A percentile compares a stretch with the other conserved stretches of the same genome.
Conservation (phyloP, 2,113 vertebrate genomes). For the Pardalotus punctatus region DNA sequence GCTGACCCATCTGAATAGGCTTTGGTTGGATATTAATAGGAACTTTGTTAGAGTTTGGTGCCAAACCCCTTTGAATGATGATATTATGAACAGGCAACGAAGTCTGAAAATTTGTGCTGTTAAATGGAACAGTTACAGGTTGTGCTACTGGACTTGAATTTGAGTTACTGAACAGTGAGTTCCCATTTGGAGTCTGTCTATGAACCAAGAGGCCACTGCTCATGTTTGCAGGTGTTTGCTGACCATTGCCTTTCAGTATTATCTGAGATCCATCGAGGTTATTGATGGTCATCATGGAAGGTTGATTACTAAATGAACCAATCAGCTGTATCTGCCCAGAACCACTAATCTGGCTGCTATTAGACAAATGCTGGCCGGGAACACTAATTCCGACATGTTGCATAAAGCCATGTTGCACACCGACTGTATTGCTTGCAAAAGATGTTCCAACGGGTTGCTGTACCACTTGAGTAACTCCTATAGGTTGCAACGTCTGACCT, state of each 20-base stretch:
- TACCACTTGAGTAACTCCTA: conserved; percentile 81
- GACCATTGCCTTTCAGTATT: conserved; percentile 84
- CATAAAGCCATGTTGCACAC: conserved; percentile 90
- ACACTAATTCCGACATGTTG: conserved; percentile 87
- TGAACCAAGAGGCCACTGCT: conserved; percentile 80
- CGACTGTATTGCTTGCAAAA: conserved; percentile 83
- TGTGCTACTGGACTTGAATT: conserved; percentile 80
- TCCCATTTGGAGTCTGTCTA: conserved; percentile 81
- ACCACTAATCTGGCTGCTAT: conserved; percentile 81
- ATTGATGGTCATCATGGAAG: conserved; percentile 94
- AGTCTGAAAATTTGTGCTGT: conserved; percentile 85
- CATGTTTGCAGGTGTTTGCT: conserved; percentile 75
- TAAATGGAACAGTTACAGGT: conserved; percentile 91
- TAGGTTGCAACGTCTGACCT: conserved; percentile 82
- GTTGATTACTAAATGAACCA: conserved; percentile 87
- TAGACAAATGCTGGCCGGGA: conserved; percentile 85
- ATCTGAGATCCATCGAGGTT: conserved; percentile 94
- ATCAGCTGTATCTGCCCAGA: conserved; percentile 94
- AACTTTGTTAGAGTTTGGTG: conserved; percentile 83
- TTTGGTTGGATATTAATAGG: conserved; percentile 93
- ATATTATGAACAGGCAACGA: conserved; percentile 95
- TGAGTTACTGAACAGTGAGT: conserved; percentile 83
- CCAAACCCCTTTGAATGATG: conserved; percentile 93
- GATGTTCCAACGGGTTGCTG: conserved; percentile 79
- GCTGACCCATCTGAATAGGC: conserved; percentile 87